These are phyloP conservation scores for Molorchus minor DNA, from an alignment of 2,888 invertebrate genomes.

Conservation along the genomic window DNA sequence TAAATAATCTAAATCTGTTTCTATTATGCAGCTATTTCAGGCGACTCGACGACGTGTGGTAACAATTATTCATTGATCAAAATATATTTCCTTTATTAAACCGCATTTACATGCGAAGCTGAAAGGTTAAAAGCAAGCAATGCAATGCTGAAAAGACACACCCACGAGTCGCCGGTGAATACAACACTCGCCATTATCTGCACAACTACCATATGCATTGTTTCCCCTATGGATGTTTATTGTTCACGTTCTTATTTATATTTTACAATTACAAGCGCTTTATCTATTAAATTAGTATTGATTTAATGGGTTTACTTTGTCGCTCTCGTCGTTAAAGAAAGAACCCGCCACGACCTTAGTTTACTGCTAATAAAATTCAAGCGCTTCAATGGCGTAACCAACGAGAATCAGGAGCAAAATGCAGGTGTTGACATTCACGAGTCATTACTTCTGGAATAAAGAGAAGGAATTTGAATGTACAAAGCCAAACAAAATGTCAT, in stretches of 20 bases:
- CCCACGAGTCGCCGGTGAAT: slow-evolving; percentile 38
- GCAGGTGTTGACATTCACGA: too few relatives aligned
- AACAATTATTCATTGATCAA: too few relatives aligned
- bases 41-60: too few relatives aligned
- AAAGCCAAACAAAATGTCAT: too few relatives aligned
- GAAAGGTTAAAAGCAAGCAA: too few relatives aligned
- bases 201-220: slow-evolving; percentile 47
- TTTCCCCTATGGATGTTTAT: slow-evolving; percentile 48
- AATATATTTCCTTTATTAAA: too few relatives aligned
- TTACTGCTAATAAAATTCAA: slow-evolving; percentile 25
- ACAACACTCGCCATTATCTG: slow-evolving; percentile 34
- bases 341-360: slow-evolving; percentile 28
- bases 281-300: slow-evolving; percentile 52
- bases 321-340: slow-evolving; percentile 38
- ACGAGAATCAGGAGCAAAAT: not conserved
- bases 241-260: slow-evolving; percentile 52
- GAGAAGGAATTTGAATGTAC: too few relatives aligned
- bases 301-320: slow-evolving; percentile 50
- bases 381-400: slow-evolving; percentile 7
- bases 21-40: too few relatives aligned
- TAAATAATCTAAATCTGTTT: too few relatives aligned
- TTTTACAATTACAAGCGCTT: slow-evolving; percentile 52
- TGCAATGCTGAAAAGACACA: slow-evolving; percentile 27
- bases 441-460: too few relatives aligned
- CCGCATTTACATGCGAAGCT: not conserved